Percentiles rank a stretch among this genome's conserved stretches.
phyloP scores from a whole-genome alignment of 2,113 vertebrate species.

The Brachyhypopomus gauderio region DNA sequence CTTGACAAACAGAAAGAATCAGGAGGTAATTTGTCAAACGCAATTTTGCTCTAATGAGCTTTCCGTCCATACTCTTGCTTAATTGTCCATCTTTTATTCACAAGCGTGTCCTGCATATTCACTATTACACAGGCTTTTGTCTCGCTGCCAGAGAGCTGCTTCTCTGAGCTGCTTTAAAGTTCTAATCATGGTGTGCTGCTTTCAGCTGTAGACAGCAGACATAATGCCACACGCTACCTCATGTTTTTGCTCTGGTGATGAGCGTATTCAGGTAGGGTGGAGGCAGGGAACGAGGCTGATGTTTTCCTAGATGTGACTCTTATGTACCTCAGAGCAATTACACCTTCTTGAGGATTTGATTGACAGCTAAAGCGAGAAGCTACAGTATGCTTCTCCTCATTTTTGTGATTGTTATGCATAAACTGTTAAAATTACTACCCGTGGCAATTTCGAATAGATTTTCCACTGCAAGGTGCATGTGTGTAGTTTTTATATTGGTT shows the following conservation, averaged over 20 bases:
- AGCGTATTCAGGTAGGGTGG: slow-evolving; percentile 11
- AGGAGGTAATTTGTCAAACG: slow-evolving; percentile 60
- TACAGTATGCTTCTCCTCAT: background rate
- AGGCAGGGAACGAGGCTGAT: background rate
- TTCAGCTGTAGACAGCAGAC: slow-evolving; percentile 28
- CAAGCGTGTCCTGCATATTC: slow-evolving; percentile 64
- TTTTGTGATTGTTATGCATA: background rate
- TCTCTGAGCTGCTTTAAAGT: slow-evolving; percentile 54
- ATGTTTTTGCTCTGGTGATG: slow-evolving; percentile 27
- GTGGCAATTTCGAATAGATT: background rate
- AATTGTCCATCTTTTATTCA: slow-evolving; percentile 65
- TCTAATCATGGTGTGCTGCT: slow-evolving; percentile 15
- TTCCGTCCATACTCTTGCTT: slow-evolving; percentile 61
- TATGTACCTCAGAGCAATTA: background rate
- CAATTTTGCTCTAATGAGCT: slow-evolving; percentile 69
- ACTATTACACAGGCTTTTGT: slow-evolving; percentile 56
- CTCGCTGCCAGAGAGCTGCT: slow-evolving; percentile 42
- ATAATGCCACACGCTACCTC: slow-evolving; percentile 30
- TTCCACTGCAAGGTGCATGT: background rate
- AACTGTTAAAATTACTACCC: background rate
- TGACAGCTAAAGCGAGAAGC: background rate
- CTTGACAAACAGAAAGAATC: slow-evolving; percentile 58
- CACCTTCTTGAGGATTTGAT: background rate
- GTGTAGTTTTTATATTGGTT: background rate
- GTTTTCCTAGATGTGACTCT: background rate